Conservation (phyloP, 2,797 vertebrate species). For the Trichosurus vulpecula region DNA sequence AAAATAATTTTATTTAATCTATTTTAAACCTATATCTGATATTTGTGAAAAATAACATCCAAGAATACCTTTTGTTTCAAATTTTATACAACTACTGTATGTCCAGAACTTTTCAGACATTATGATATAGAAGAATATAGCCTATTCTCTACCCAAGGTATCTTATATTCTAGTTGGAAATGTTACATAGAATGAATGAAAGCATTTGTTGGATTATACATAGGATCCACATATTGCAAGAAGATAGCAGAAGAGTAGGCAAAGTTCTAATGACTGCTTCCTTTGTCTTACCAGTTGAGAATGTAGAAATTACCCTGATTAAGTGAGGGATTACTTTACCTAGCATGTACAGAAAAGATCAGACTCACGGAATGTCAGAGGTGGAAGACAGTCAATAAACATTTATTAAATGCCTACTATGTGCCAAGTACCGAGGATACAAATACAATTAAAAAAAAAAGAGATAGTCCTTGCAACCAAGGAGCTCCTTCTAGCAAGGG, state of each 20-base stretch:
- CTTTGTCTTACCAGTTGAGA: neutral
- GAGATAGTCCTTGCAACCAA: neutral
- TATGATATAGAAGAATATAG: neutral
- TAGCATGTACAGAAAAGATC: neutral
- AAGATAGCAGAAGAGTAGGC: neutral
- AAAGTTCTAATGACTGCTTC: neutral
- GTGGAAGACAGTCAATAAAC: neutral
- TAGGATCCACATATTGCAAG: neutral
- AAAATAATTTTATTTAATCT: neutral
- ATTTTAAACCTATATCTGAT: neutral
- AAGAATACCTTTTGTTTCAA: neutral
- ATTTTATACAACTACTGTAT: neutral
- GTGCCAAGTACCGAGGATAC: neutral
- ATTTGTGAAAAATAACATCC: neutral
- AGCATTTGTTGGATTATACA: neutral
- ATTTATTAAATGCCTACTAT: neutral
- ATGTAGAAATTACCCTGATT: neutral
- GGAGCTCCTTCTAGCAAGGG: neutral
- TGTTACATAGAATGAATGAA: neutral
- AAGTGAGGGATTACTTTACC: neutral
- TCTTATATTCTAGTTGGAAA: neutral
- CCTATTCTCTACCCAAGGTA: neutral
- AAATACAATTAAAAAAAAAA: constrained; percentile 15
- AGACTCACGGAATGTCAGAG: neutral
- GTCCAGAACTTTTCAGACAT: neutral